Evolutionary conservation across 2,888 invertebrate genomes (phyloP), one percentile per base, ranked within the genome.

Genomic region (Lottia gigantea): DNA sequence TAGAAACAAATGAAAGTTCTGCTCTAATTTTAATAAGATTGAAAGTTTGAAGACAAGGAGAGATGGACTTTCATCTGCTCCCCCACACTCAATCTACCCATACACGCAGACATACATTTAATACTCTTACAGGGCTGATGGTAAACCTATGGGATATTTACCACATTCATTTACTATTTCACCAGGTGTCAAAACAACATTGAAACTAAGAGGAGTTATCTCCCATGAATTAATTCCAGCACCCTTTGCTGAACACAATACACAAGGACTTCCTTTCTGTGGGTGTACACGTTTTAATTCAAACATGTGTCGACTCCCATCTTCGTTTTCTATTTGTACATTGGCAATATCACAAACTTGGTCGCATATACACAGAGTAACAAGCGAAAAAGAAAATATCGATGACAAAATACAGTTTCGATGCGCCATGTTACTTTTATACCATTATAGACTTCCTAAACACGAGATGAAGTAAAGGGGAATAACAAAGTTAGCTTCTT

Each of bases 261-360:
- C 71, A 71, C 82, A 82, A 6, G 78, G 73, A 66, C 79, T 78
- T 26, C 78, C 79, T 46, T 78, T 77, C n/a, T 76, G 73, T 1
- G 78, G 77, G 62, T 82, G 81, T 14, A 84, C 64, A 26, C 78
- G 75, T 65, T 83, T 83, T 70, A 83, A 78, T 71, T 84, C 81
- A 72, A 84, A 82, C 16, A 80, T 78, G 46, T 84, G 83, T 55
- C 78, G 80, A 46, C 79, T 78, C 2, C 84, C 84, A 76, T 83
- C 83, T 77, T 82, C 83, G 46, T 76, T 81, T 70, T 83, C 82
- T 12, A 84, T 82, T 68, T 84, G 81, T 16, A 84, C 78, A 69
- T 81, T 83, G 65, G 82, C 80, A 47, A 71, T 64, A 68, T 77
- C 77, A 64, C 77, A 79, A 11, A 72, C 66, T 31, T 75, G 76